Evolutionary conservation across 2,888 invertebrate genomes (phyloP), one percentile per base, ranked within the genome.

Genomic region (Hypsopygia costalis): DNA sequence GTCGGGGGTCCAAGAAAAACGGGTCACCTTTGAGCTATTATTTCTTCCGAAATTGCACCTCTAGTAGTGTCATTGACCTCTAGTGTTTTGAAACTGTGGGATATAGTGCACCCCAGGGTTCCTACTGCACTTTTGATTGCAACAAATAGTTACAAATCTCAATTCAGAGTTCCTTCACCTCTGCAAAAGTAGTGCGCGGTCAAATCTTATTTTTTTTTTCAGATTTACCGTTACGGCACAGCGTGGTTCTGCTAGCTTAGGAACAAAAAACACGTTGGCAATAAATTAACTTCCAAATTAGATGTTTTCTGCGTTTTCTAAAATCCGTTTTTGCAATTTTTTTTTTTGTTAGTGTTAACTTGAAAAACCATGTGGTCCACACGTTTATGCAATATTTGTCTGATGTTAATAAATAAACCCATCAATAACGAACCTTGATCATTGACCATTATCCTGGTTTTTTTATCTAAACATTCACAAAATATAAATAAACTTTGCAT

Each of bases 1-100:
- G 67, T 64, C 72, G 81, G 87, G 88, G 80, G 74, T 69, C 73
- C 60, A 60, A 62, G 66, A 67, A 69, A 68, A 77, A 77, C 69
- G 72, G 82, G 85, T 85, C 78, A 81, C 82, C 81, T 81, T 80
- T 65, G 69, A 68, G 69, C 76, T 75, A 81, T 79, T 77, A 32
- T 58, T 55, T 41, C 52, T 51, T 63, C 58, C 69, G 62, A 85
- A 87, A 88, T 87, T 87, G 85, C 73, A 78, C 77, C 76, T 81
- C 75, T 68, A 44, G 63, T 55, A 62, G 69, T 76, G 83, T 86
- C 87, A 59, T 79, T 82, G 86, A 86, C 16, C 16, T 16, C 16
- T 2, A 59, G 69, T 67, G 73, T 67, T 76, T 78, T 74, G 69
- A 59, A 65, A 55, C 67, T 75, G 69, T 76, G 76, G 68, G 71